These are phyloP conservation scores for Anabas testudineus DNA, from an alignment of 2,797 vertebrate species.

Conservation along the genomic window DNA sequence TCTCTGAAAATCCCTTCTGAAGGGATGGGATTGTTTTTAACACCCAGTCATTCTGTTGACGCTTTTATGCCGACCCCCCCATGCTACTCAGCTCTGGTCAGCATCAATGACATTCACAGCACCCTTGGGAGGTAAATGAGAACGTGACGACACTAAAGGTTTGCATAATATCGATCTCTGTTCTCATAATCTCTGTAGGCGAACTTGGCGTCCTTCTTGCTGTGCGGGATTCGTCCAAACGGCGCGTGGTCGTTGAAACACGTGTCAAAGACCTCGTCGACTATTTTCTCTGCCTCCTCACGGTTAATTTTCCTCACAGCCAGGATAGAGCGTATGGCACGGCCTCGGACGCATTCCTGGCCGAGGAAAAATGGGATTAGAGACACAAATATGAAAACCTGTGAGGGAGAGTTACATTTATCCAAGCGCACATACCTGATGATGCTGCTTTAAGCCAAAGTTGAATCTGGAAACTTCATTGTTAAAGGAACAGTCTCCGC, in stretches of 20 bases:
- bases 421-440: conserved; percentile 85
- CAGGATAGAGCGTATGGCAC: conserved; percentile 93
- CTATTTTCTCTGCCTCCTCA: conserved; percentile 89
- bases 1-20: conserved; percentile 31
- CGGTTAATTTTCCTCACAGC: conserved; percentile 91
- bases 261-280: conserved; percentile 93
- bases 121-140: conserved; percentile 19
- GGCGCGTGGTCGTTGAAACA: conserved; percentile 96
- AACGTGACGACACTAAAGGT: conserved; percentile 82
- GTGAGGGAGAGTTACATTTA: no score
- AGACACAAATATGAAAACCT: background rate
- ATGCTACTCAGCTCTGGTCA: background rate
- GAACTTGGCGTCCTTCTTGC: conserved; percentile 87
- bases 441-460: conserved; percentile 93
- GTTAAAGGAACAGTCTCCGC: conserved; percentile 92
- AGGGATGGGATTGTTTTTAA: conserved; percentile 13
- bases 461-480: conserved; percentile 90
- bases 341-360: conserved; percentile 92
- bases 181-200: conserved; percentile 91
- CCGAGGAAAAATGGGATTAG: background rate
- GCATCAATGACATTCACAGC: conserved; percentile 11
- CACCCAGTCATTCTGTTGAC: conserved; percentile 21
- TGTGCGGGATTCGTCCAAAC: conserved; percentile 95
- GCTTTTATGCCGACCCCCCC: background rate
- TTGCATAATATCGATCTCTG: conserved; percentile 90